A percentile compares a stretch with the other conserved stretches of the same genome.
phyloP scores from a whole-genome alignment of 2,113 vertebrate genomes.

The Ascaphus truei region DNA sequence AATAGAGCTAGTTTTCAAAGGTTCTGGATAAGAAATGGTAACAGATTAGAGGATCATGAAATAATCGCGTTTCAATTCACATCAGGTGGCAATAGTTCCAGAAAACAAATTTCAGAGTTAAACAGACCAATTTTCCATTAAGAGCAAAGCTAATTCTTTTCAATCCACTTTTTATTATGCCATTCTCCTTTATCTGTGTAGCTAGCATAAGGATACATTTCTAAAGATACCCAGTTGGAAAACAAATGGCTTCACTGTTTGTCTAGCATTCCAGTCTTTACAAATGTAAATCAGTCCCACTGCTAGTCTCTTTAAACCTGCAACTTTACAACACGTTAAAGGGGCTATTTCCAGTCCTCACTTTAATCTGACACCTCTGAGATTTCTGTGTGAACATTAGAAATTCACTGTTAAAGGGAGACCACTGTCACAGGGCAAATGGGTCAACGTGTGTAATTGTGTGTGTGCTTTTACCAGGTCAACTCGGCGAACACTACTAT shows the following conservation, averaged over 20 bases:
- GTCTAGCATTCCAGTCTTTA: conserved; percentile 74
- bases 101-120: too few species aligned
- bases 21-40: too few species aligned
- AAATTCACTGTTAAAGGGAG: conserved; percentile 76
- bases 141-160: conserved; percentile 73
- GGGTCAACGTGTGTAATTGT: conserved; percentile 73
- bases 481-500: conserved; percentile 57
- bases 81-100: too few species aligned
- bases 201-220: conserved; percentile 72
- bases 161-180: conserved; percentile 75
- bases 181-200: conserved; percentile 69
- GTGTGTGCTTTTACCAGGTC: conserved; percentile 69
- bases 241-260: conserved; percentile 71
- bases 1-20: too few species aligned
- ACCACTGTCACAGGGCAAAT: conserved; percentile 55
- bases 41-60: too few species aligned
- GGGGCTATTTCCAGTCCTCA: conserved; percentile 65
- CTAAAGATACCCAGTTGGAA: conserved; percentile 71
- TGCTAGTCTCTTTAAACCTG: conserved; percentile 68
- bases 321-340: conserved; percentile 77
- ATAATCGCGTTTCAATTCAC: too few species aligned
- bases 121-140: conserved; percentile 71
- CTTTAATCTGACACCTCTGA: conserved; percentile 73
- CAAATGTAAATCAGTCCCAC: conserved; percentile 72
- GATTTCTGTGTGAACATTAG: conserved; percentile 68